Conservation (phyloP, 1,140 invertebrate genomes). For the Macrobrachium rosenbergii region DNA sequence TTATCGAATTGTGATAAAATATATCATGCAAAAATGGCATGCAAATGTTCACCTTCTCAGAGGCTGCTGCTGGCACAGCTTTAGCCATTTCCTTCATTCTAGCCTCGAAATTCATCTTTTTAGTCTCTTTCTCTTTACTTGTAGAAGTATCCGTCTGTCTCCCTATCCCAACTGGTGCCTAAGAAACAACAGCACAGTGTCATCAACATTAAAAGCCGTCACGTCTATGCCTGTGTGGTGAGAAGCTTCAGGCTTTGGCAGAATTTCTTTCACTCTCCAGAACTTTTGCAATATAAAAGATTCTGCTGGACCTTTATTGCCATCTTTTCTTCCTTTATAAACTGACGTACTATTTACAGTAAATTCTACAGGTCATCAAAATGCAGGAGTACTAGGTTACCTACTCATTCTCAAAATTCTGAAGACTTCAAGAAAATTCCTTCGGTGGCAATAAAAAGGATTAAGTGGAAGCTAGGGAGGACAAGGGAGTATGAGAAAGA, state of each 20-base stretch:
- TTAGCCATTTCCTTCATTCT: constrained; percentile 52
- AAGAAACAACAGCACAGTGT: constrained; percentile 53
- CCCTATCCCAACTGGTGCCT: constrained; percentile 49
- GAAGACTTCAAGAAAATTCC: too few species aligned
- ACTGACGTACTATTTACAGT: too few species aligned
- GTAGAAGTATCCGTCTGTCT: constrained; percentile 33
- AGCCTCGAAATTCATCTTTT: constrained; percentile 59
- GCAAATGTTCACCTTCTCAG: constrained; percentile 59
- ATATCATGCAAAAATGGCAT: constrained; percentile 52
- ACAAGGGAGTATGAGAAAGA: too few species aligned
- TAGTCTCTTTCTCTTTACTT: constrained; percentile 47
- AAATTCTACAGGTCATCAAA: too few species aligned
- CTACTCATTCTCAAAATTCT: too few species aligned
- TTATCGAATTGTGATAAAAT: constrained; percentile 15
- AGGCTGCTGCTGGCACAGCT: constrained; percentile 37
- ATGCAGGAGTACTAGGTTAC: too few species aligned
- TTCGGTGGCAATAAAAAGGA: too few species aligned
- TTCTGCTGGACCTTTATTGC: too few species aligned
- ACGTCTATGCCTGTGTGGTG: constrained; percentile 47
- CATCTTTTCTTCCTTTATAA: too few species aligned
- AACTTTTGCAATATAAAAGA: not conserved
- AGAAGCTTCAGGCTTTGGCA: constrained; percentile 24
- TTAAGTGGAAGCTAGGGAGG: too few species aligned
- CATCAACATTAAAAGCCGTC: constrained; percentile 56
- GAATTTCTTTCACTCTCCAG: constrained; percentile 5